Percentiles rank a stretch among this genome's conserved stretches.
Conservation (phyloP, 2,113 vertebrate genomes). For the Pogona vitticeps region DNA sequence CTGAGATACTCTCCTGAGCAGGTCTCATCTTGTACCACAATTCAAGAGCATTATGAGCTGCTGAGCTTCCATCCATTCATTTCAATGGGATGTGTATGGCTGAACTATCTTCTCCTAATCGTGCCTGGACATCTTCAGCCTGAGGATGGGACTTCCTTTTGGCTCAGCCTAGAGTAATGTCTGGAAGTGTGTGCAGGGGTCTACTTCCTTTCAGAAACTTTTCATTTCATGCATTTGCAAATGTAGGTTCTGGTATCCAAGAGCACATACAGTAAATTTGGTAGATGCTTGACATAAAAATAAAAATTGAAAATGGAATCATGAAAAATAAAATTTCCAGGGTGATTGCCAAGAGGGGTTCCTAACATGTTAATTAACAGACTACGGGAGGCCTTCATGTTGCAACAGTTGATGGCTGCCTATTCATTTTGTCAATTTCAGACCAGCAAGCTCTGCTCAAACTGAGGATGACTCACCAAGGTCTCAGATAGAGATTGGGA, state of each 20-base stretch:
- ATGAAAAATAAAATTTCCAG: neutral
- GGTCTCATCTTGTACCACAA: too few relatives aligned
- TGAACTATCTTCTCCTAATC: too few relatives aligned
- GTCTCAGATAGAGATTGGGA: too few relatives aligned
- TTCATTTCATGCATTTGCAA: neutral
- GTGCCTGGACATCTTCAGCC: accelerated
- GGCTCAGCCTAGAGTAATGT: neutral
- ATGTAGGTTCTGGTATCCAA: too few relatives aligned
- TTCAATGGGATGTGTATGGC: too few relatives aligned
- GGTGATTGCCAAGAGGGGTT: neutral
- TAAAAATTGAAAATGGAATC: neutral
- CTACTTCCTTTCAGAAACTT: neutral
- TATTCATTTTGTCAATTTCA: neutral
- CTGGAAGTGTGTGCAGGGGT: too few relatives aligned
- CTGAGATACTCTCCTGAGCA: neutral
- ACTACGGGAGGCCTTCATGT: neutral
- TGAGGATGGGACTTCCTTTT: neutral
- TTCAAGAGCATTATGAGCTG: too few relatives aligned
- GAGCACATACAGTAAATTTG: neutral
- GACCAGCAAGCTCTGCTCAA: neutral
- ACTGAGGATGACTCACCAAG: too few relatives aligned
- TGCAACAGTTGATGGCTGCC: neutral
- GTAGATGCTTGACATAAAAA: too few relatives aligned
- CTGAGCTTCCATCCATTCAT: too few relatives aligned
- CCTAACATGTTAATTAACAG: neutral